Evolutionary conservation across 2,797 vertebrate genomes (phyloP), one percentile per base, ranked within the genome.

Genomic region (Mormyrus proboscirostris): DNA sequence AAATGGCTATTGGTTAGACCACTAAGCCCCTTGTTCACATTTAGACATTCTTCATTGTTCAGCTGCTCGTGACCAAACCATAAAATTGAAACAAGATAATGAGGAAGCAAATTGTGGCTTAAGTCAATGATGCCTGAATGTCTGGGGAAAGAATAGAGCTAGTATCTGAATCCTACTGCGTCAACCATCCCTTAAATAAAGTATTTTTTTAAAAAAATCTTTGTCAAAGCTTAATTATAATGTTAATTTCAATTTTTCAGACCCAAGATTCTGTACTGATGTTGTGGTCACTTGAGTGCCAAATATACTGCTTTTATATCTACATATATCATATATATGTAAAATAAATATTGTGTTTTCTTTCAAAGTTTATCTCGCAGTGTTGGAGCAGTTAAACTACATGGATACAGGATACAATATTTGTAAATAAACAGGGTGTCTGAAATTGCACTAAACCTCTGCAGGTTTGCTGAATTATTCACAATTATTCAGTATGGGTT

Each of bases 21-120:
- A 19, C 73, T 44, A 79, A 79, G 22, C 1, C 38, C 41, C 73
- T 1, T 47, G 73, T 79, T 47, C 73, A 79, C 41, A 79, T 47
- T 79, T 47, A 44, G 73, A 59, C 73, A 62, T 88, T 84, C n/a
- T 8, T 44, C 84, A 14, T 57, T 82, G 49, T 84, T 38, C 55
- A 86, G 84, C 86, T 88, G 76, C 29, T 89, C 69, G 57, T 89
- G 51, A 88, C 16, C 47, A 49, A 69, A 87, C 49, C 88, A 90
- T 82, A 51, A 41, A 87, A 10, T 79, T 53, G 19, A 89, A 86
- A 88, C 88, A 73, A 33, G 19, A 89, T 88, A 87, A 90, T 65
- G 33, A 55, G 83, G 85, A 55, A 88, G 89, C 16, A 49, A 3
- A 49, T 69, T 44, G 12, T 88, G 51, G 86, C 55, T 55, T 50